These are phyloP conservation scores for Bubo scandiacus DNA, from an alignment of 2,113 vertebrate species.

Conservation along the genomic window DNA sequence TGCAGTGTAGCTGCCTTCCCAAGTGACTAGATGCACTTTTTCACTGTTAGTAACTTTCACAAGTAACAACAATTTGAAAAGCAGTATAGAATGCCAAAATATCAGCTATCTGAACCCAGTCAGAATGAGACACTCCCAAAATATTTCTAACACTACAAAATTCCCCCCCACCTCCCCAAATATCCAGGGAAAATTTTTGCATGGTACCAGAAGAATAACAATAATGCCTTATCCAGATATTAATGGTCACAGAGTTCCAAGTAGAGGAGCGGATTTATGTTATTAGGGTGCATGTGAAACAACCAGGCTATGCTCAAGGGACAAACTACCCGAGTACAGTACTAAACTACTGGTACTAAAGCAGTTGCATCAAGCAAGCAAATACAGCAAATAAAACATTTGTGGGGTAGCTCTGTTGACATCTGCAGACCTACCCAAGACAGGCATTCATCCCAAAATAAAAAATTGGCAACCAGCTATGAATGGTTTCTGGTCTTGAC, in stretches of 20 bases:
- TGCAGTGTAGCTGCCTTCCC: neutral
- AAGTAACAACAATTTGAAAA: neutral
- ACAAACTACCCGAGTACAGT: neutral
- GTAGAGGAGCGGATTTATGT: neutral
- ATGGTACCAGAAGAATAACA: neutral
- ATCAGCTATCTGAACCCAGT: neutral
- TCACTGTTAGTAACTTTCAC: neutral
- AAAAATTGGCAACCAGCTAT: conserved; percentile 32
- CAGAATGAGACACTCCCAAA: neutral
- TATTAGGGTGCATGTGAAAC: neutral
- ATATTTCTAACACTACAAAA: neutral
- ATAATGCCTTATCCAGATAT: neutral
- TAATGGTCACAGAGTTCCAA: neutral
- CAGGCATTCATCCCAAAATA: conserved; percentile 48
- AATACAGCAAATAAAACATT: neutral
- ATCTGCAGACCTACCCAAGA: conserved; percentile 30
- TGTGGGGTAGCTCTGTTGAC: neutral
- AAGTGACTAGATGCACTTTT: neutral
- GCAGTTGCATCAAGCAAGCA: neutral
- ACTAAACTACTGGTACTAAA: neutral
- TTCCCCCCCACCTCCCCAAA: neutral
- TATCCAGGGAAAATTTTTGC: neutral
- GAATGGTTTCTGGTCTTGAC: conserved; percentile 49
- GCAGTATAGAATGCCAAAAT: neutral
- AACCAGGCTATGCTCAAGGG: neutral